phyloP scores from a whole-genome alignment of 2,888 invertebrate genomes.

The Cryptocheilus praepositus region DNA sequence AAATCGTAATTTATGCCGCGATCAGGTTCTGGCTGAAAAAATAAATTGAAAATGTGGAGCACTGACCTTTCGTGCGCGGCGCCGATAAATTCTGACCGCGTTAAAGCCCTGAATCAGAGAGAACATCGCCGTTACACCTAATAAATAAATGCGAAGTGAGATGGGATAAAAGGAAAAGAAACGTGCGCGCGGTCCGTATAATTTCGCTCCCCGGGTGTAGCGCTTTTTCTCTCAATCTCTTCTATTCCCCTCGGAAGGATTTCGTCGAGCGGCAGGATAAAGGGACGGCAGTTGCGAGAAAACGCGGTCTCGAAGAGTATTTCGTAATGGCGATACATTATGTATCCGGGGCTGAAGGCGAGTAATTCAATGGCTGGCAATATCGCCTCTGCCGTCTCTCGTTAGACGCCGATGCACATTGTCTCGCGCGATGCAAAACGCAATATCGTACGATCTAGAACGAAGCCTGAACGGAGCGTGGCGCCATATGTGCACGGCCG shows the following conservation, averaged over 20 bases:
- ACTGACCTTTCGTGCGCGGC: no score
- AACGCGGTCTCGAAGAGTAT: background rate
- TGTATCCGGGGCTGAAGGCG: conserved; percentile 22
- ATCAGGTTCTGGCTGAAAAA: background rate
- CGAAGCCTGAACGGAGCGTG: background rate
- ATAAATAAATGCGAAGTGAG: no score
- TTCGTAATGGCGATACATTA: conserved; percentile 33
- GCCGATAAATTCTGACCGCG: no score
- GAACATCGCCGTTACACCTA: no score
- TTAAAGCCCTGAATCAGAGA: no score
- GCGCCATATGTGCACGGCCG: background rate
- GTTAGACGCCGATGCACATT: conserved; percentile 25
- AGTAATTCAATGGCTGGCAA: conserved; percentile 29
- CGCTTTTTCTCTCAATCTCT: no score
- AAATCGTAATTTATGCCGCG: no score
- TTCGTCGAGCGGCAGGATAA: no score
- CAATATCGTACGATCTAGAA: conserved; percentile 8
- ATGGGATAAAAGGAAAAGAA: no score
- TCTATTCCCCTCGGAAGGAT: no score
- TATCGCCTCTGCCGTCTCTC: conserved; percentile 30
- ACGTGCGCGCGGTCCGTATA: no score
- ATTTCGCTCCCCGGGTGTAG: no score
- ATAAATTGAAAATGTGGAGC: background rate
- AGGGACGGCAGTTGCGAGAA: background rate
- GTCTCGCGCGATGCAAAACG: conserved; percentile 20